A percentile compares a stretch with the other conserved stretches of the same genome.
These are phyloP conservation scores for Haliclona indistincta DNA, from an alignment of 37 sponge, comb jelly and placozoan genomes.

Conservation along the genomic window DNA sequence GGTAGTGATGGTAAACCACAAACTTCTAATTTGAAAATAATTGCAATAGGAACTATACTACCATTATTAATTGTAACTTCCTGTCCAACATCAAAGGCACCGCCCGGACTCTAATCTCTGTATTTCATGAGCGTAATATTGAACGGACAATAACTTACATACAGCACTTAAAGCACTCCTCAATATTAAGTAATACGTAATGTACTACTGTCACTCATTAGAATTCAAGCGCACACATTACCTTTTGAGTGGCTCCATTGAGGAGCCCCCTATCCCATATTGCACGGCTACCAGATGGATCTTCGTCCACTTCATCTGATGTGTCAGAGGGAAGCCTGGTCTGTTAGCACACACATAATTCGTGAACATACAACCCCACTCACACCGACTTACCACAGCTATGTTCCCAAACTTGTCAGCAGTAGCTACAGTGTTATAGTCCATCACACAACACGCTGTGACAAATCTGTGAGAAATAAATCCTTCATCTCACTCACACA, in stretches of 20 bases:
- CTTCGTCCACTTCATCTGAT: conserved; percentile 93
- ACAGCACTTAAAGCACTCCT: too few species aligned
- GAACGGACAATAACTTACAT: too few species aligned
- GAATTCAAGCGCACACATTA: conserved; percentile 4
- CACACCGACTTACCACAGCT: conserved; percentile 59
- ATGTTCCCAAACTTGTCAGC: conserved; percentile 98
- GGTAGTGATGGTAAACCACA: neutral
- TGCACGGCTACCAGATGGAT: conserved; percentile 92
- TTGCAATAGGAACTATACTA: neutral
- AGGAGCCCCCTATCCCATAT: conserved; percentile 97
- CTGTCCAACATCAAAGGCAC: too few species aligned
- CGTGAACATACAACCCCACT: neutral
- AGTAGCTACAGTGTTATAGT: conserved; percentile 92
- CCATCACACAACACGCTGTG: conserved; percentile 77
- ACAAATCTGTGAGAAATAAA: neutral
- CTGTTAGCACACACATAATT: conserved; percentile 18
- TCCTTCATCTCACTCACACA: neutral
- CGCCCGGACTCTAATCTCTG: too few species aligned
- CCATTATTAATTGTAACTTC: too few species aligned
- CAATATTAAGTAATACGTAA: too few species aligned
- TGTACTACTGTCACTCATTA: too few species aligned
- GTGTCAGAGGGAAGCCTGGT: conserved; percentile 77
- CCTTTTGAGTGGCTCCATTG: conserved; percentile 97
- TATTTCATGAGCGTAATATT: too few species aligned
- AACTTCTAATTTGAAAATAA: neutral